These are phyloP conservation scores for Monodelphis domestica DNA, from an alignment of 2,797 vertebrate genomes.

Conservation along the genomic window DNA sequence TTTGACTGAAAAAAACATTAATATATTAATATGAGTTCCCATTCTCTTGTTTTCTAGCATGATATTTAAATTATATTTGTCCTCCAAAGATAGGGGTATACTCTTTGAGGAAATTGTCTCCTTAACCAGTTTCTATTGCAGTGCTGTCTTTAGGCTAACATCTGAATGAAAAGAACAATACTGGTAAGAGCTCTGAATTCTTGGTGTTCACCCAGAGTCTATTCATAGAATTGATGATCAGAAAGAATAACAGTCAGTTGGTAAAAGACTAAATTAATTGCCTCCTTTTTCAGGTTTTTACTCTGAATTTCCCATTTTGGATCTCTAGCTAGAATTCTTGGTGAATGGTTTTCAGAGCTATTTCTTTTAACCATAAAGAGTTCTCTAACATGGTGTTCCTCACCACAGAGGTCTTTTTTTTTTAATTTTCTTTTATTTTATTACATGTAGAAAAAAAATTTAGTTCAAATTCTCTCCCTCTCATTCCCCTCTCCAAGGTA, in stretches of 20 bases:
- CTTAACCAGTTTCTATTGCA: not conserved
- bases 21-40: not conserved
- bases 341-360: constrained; percentile 34
- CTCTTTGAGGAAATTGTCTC: not conserved
- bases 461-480: no score
- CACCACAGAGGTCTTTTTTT: constrained; percentile 30
- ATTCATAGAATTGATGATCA: not conserved
- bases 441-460: no score
- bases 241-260: not conserved
- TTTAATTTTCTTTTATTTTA: no score
- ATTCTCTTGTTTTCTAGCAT: not conserved
- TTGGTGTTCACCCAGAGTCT: not conserved
- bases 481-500: no score
- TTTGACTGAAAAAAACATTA: not conserved
- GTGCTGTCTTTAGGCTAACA: constrained; percentile 17
- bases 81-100: not conserved
- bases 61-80: not conserved
- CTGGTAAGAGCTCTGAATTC: not conserved
- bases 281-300: constrained; percentile 24
- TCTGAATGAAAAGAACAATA: constrained; percentile 19
- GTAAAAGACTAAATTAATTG: constrained; percentile 44
- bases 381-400: constrained; percentile 4
- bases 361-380: not conserved
- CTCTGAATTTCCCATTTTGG: constrained; percentile 11
- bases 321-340: not conserved